phyloP scores from a whole-genome alignment of 2,797 vertebrate genomes.

The Myoxocephalus aenaeus region DNA sequence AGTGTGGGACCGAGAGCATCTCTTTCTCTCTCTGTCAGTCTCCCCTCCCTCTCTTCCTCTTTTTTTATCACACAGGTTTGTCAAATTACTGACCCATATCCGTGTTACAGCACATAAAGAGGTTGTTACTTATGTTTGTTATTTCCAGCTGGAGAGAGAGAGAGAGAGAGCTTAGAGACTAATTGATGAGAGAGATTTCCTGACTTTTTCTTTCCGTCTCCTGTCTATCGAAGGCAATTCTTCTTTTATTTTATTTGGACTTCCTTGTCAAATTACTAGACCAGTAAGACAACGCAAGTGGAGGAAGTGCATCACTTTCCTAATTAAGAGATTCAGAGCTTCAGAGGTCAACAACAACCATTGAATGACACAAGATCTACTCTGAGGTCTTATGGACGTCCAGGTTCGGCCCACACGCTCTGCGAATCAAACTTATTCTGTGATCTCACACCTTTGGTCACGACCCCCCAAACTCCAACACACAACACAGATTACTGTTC shows the following conservation, averaged over 20 bases:
- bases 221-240: not conserved
- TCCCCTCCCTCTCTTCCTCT: not conserved
- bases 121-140: constrained; percentile 19
- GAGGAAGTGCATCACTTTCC: not conserved
- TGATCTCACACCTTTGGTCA: not conserved
- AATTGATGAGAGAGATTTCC: not conserved
- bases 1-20: constrained; percentile 52
- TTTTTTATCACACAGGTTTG: constrained; percentile 26
- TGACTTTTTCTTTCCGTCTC: not conserved
- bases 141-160: constrained; percentile 11
- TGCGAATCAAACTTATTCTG: not conserved
- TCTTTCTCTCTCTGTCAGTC: not conserved
- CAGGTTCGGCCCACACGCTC: not conserved
- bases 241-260: not conserved
- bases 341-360: not conserved
- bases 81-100: constrained; percentile 43
- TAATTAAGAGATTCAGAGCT: not conserved
- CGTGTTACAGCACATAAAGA: constrained; percentile 24
- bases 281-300: not conserved
- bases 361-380: not conserved
- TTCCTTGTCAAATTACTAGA: not conserved
- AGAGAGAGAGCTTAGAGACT: not conserved
- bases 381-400: not conserved
- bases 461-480: not conserved
- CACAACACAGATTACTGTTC: not conserved